Evolutionary conservation across 2,888 invertebrate genomes (phyloP).

Genomic region (Bellardia pandia): DNA sequence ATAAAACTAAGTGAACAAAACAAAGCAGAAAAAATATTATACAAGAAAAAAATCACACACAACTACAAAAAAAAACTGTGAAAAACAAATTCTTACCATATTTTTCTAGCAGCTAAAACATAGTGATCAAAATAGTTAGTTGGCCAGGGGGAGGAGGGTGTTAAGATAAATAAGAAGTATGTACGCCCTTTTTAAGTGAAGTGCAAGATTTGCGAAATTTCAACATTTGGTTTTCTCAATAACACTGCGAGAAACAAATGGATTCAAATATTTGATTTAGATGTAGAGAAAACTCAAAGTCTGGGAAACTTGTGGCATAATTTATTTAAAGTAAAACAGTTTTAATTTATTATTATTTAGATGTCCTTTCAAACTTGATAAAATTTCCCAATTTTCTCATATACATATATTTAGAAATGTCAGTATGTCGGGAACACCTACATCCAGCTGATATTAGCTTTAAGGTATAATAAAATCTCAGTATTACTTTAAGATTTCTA

Average conservation of each 20-base stretch:
- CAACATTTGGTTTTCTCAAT: slow-evolving; percentile 29
- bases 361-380: too few relatives aligned
- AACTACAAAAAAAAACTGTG: slow-evolving; percentile 54
- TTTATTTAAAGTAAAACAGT: too few relatives aligned
- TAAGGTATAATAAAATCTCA: too few relatives aligned
- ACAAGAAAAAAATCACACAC: slow-evolving; percentile 2
- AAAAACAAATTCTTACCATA: slow-evolving; percentile 67
- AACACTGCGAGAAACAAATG: slow-evolving; percentile 13
- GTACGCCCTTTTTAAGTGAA: slow-evolving; percentile 51
- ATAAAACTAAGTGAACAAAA: slow-evolving; percentile 47
- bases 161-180: not conserved
- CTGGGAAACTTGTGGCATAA: too few relatives aligned
- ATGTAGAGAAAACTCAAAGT: too few relatives aligned
- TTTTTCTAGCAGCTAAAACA: slow-evolving; percentile 43
- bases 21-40: slow-evolving; percentile 18
- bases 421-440: too few relatives aligned
- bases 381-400: too few relatives aligned
- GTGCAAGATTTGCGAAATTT: slow-evolving; percentile 45
- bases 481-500: too few relatives aligned
- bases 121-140: not conserved
- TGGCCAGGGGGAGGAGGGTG: not conserved
- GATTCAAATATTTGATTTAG: too few relatives aligned
- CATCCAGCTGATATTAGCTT: too few relatives aligned
- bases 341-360: too few relatives aligned
- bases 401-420: too few relatives aligned